Base-by-base conservation (phyloP, 2,888 invertebrate species). In the Orgyia antiqua region DNA sequence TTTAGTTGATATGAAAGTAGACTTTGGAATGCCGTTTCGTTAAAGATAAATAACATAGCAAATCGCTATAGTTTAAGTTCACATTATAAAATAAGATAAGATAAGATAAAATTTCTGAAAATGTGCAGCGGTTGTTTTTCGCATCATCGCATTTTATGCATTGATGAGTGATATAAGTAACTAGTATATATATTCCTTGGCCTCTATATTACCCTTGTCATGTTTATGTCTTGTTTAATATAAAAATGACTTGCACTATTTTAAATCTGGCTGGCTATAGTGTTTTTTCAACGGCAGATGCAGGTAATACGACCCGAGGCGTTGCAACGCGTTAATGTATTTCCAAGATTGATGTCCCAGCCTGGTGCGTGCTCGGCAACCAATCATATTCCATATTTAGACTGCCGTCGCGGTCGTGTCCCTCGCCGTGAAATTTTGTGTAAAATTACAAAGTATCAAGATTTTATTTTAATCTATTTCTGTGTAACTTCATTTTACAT, bases 291-390 rank as follows among this genome's bases (percentile, higher is more conserved):
- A 23, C 23, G n/a, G 20, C 39, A 34, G 27, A 36, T 42, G 51
- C 56, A 59, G 53, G 60, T 56, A 57, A 55, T 39, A 12, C 20
- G 15, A 36, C 29, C 34, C 36, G 35, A 27, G 39, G 39, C 45
- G 43, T 39, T 24, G 44, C 40, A 53, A 51, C 51, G 23, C 27
- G 44, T 47, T 59, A 60, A 60, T 56, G 58, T 51, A 56, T 45
- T 50, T 42, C 35, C 36, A 44, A 51, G 54, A 58, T 58, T 51
- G 57, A 55, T 55, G 51, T 37, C 33, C 36, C 27, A 28, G 20
- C 35, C 31, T 35, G 21, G 32, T 25, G 29, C 32, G 29, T 21
- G 29, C 29, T 28, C 29, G 36, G 33, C 31, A 37, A 50, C 46
- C 50, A 34, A 49, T 52, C 51, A 52, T 51, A 44, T 46, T 52